Evolutionary conservation across 1,140 invertebrate species (phyloP), one percentile per base, ranked within the genome.

Genomic region (Papilio aristodemus): DNA sequence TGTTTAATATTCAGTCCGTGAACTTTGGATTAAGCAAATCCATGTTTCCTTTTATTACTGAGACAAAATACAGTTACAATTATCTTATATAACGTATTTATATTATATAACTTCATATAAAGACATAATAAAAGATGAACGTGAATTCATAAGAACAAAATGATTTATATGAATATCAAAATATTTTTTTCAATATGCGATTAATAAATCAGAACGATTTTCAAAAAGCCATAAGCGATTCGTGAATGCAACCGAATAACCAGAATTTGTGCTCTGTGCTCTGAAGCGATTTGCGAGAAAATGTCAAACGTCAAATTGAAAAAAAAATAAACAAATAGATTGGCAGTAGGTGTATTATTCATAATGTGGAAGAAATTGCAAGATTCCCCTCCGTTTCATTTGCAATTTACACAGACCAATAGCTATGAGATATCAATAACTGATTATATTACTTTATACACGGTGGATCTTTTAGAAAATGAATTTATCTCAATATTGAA

Each of bases 341-440:
- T n/a, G 32, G 6, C 13, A 9, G 14, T 50, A 8, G 22, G 4
- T 11, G 13, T 50, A 22, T 50, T 36, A 36, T 17, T 19, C 25
- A 17, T 38, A 68, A 83, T 83, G 80, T 83, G 80, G 80, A 76
- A 73, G 38, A 72, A 71, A 68, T 50, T 80, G 27, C 72, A 76
- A 25, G 37, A 66, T 8, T 67, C 63, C 64, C 70, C 70, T 22
- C 46, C 59, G 62, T 70, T 67, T 66, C 67, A 58, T 54, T 41
- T 71, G 59, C 22, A 62, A 66, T 72, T 66, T 50, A 14, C 32
- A 66, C 41, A 66, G 14, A 46, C 7, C 4, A 66, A 69, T 59
- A 46, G 11, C 58, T 67, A 50, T 46, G 72, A 79, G 69, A 72
- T 79, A 62, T 73, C 57, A 36, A 41, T 79, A 25, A 77, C 75